phyloP scores from a whole-genome alignment of 2,113 vertebrate genomes.

The Pomatostomus ruficeps region DNA sequence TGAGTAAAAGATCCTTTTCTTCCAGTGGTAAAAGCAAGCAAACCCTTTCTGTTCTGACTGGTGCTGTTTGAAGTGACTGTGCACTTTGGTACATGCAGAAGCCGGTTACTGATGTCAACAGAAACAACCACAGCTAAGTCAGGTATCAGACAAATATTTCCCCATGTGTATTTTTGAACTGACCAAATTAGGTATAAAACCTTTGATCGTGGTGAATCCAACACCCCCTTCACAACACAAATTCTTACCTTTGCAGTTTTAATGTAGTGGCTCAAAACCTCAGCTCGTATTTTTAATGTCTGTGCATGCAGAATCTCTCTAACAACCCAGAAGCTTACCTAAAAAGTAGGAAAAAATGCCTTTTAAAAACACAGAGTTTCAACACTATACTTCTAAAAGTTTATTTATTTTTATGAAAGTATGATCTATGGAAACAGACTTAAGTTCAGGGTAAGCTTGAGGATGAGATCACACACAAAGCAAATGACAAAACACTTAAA shows the following conservation, averaged over 20 bases:
- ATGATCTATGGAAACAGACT: background rate
- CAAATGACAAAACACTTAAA: background rate
- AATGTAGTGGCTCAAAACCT: constrained; percentile 97
- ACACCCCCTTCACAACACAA: background rate
- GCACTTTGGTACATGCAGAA: background rate
- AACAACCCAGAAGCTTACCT: constrained; percentile 99
- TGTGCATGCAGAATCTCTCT: constrained; percentile 97
- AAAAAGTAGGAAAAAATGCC: background rate
- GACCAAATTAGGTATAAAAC: background rate
- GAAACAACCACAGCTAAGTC: background rate
- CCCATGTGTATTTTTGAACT: background rate
- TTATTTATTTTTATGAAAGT: background rate
- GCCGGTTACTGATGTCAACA: background rate
- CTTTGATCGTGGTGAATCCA: background rate
- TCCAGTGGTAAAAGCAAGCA: background rate
- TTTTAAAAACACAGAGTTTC: background rate
- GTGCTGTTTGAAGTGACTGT: background rate
- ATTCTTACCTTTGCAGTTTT: constrained; percentile 94
- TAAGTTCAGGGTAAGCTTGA: background rate
- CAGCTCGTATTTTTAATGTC: constrained; percentile 96
- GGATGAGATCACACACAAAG: background rate
- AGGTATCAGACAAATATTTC: constrained; percentile 15
- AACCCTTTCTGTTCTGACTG: background rate
- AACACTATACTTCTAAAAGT: background rate
- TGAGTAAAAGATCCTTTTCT: background rate